Evolutionary conservation across 2,113 vertebrate species (phyloP).

Genomic region (Ancistrus triradiatus): DNA sequence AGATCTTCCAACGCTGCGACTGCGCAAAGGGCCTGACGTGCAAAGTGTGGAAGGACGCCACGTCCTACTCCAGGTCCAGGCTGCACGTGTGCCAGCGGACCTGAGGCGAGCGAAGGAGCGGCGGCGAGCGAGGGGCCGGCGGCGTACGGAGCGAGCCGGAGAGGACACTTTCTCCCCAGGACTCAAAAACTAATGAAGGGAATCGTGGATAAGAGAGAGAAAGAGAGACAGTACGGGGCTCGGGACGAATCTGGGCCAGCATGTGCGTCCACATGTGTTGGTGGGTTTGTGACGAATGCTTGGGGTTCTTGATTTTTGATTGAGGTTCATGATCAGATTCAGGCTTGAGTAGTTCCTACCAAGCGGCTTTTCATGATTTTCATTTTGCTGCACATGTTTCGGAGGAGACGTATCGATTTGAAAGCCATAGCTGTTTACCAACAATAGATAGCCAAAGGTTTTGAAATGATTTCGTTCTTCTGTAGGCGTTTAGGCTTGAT

Average conservation of each 20-base stretch:
- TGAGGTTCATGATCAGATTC: slow-evolving; percentile 9
- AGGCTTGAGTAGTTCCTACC: slow-evolving; percentile 1
- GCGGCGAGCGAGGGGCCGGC: not conserved
- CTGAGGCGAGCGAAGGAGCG: slow-evolving; percentile 61
- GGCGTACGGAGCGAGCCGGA: slow-evolving; percentile 20
- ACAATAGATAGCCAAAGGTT: slow-evolving; percentile 2
- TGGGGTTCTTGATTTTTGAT: slow-evolving; percentile 1
- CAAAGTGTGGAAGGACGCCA: slow-evolving; percentile 97
- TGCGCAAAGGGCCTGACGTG: slow-evolving; percentile 91
- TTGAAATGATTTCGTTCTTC: not conserved
- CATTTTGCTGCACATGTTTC: slow-evolving; percentile 30
- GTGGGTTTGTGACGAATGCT: slow-evolving; percentile 2
- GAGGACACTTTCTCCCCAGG: slow-evolving; percentile 12
- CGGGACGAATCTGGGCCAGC: slow-evolving; percentile 24
- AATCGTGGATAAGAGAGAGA: slow-evolving; percentile 20
- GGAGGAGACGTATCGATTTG: slow-evolving; percentile 8
- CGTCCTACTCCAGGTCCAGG: slow-evolving; percentile 91
- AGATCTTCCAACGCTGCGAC: slow-evolving; percentile 84
- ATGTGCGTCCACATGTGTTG: slow-evolving; percentile 16
- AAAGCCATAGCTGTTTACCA: slow-evolving; percentile 32
- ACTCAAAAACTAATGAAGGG: slow-evolving; percentile 41
- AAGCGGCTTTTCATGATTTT: slow-evolving; percentile 4
- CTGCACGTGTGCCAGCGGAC: slow-evolving; percentile 96
- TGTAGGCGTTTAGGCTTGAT: not conserved
- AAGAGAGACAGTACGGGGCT: slow-evolving; percentile 17